These are phyloP conservation scores for Hemicrepidius hirtus DNA, from an alignment of 2,888 invertebrate species.

Conservation along the genomic window DNA sequence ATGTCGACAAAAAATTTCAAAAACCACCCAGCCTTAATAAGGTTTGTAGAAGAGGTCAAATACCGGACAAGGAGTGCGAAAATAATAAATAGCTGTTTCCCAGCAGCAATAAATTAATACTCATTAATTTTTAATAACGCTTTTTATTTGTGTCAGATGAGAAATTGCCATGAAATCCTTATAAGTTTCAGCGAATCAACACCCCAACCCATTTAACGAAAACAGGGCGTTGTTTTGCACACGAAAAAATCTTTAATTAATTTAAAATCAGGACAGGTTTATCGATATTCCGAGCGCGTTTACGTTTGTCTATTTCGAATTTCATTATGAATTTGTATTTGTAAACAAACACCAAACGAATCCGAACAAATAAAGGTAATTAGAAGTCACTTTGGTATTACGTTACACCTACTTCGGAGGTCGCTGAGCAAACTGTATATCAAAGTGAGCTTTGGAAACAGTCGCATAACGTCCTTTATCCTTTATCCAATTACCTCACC, in stretches of 20 bases:
- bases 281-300: slow-evolving; percentile 1
- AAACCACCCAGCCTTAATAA: too few species aligned
- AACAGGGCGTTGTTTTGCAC: neutral
- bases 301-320: slow-evolving; percentile 3
- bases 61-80: neutral
- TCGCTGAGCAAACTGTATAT: slow-evolving; percentile 27
- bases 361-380: slow-evolving; percentile 29
- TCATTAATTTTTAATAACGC: slow-evolving; percentile 7
- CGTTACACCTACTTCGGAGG: slow-evolving; percentile 6
- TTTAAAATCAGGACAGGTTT: slow-evolving; percentile 2
- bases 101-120: neutral
- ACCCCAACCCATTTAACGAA: neutral
- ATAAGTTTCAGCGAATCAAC: slow-evolving; percentile 2
- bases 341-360: slow-evolving; percentile 25
- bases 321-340: slow-evolving; percentile 33
- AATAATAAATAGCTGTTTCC: neutral
- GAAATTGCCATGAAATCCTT: slow-evolving; percentile 5
- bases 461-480: slow-evolving; percentile 45
- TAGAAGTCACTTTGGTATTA: slow-evolving; percentile 33
- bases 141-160: neutral
- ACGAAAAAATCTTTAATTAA: slow-evolving; percentile 1
- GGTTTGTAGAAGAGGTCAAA: too few species aligned
- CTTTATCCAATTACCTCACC: slow-evolving; percentile 45
- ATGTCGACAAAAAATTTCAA: too few species aligned
- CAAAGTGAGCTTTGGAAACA: slow-evolving; percentile 45